Evolutionary conservation across 1,140 invertebrate species (phyloP).

Genomic region (Ridgeia piscesae): DNA sequence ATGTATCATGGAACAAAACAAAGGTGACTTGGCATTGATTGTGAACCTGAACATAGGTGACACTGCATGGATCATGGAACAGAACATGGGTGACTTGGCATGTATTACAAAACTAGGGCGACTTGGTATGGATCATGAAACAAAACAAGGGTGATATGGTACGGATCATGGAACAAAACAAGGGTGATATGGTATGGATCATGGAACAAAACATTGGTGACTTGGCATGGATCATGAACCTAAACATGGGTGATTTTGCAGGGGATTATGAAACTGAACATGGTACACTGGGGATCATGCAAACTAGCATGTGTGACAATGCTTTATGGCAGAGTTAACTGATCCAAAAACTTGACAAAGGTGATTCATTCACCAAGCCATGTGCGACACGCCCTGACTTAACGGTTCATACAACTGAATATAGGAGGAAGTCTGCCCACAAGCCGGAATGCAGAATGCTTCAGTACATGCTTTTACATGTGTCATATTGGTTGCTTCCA

Average conservation of each 20-base stretch:
- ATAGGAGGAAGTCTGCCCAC: no score
- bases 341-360: background rate
- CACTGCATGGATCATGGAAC: no score
- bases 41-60: no score
- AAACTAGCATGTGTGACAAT: background rate
- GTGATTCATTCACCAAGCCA: background rate
- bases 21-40: no score
- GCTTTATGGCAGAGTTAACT: background rate
- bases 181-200: background rate
- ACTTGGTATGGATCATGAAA: no score
- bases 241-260: background rate
- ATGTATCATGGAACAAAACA: no score
- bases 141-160: background rate
- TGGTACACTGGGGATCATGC: background rate
- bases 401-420: background rate
- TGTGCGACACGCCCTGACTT: background rate
- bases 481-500: background rate
- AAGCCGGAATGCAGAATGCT: background rate
- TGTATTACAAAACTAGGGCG: no score
- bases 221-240: background rate
- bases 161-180: background rate
- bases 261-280: background rate
- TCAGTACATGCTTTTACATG: background rate
- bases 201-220: background rate
- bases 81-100: no score